Evolutionary conservation across 2,888 invertebrate genomes (phyloP).

Genomic region (Ophioninae sp.): DNA sequence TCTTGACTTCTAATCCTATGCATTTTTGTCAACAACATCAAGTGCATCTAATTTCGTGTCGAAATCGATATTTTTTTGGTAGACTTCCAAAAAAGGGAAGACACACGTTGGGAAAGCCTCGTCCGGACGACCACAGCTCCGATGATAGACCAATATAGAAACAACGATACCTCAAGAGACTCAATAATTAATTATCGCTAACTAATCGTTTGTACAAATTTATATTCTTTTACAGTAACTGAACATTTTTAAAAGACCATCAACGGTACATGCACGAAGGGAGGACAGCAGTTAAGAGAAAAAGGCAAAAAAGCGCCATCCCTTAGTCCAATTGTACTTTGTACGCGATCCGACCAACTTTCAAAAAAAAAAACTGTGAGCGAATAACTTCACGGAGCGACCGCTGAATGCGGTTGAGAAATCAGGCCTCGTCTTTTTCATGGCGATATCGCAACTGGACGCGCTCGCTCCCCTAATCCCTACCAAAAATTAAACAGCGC

Average conservation of each 20-base stretch:
- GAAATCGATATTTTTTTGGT: neutral
- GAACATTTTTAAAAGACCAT: neutral
- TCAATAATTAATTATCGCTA: conserved; percentile 80
- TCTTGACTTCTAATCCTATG: neutral
- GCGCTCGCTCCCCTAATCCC: neutral
- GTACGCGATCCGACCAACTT: neutral
- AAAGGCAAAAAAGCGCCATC: conserved; percentile 36
- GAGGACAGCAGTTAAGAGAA: conserved; percentile 61
- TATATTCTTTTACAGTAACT: conserved; percentile 80
- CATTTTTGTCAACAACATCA: neutral
- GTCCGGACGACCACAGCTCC: conserved; percentile 74
- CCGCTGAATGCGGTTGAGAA: conserved; percentile 22
- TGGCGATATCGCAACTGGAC: conserved; percentile 31
- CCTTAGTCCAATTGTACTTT: conserved; percentile 45
- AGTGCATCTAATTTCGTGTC: neutral
- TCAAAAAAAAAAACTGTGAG: conserved; percentile 19
- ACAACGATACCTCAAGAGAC: conserved; percentile 80
- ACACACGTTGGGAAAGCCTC: conserved; percentile 21
- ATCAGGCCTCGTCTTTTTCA: conserved; percentile 47
- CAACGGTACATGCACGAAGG: conserved; percentile 17
- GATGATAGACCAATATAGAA: conserved; percentile 80
- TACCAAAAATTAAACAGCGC: conserved; percentile 16
- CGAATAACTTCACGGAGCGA: conserved; percentile 9
- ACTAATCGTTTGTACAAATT: conserved; percentile 80
- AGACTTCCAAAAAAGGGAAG: conserved; percentile 17